These are phyloP conservation scores for Adrianichthys oophorus DNA, from an alignment of 2,797 vertebrate species.

Conservation along the genomic window DNA sequence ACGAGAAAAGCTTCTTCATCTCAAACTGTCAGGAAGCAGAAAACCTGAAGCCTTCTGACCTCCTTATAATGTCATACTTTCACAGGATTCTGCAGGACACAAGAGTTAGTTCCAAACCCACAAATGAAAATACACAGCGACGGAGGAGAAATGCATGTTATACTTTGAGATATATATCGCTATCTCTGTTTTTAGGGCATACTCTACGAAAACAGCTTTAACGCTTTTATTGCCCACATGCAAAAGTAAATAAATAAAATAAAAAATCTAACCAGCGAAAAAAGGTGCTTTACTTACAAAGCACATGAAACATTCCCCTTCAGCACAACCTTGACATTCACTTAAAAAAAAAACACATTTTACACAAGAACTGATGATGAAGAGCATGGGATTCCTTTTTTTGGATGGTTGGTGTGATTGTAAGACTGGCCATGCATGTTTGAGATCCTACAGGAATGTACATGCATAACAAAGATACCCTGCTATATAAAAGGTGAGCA, in stretches of 20 bases:
- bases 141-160: conserved; percentile 35
- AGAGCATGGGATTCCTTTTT: conserved; percentile 8
- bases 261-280: conserved; percentile 17
- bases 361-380: conserved; percentile 5
- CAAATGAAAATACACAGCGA: conserved; percentile 33
- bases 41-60: conserved; percentile 8
- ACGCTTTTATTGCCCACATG: conserved; percentile 50
- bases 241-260: conserved; percentile 32
- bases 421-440: conserved; percentile 29
- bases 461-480: conserved; percentile 64
- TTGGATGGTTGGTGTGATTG: neutral
- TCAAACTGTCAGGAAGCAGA: conserved; percentile 29
- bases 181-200: neutral
- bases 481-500: conserved; percentile 49
- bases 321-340: conserved; percentile 31
- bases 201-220: conserved; percentile 28
- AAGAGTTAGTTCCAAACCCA: conserved; percentile 14
- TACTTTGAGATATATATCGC: conserved; percentile 18
- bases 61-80: conserved; percentile 48
- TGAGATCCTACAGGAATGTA: conserved; percentile 30
- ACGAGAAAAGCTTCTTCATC: conserved; percentile 19
- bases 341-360: conserved; percentile 28
- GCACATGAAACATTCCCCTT: conserved; percentile 43
- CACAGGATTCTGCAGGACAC: conserved; percentile 30
- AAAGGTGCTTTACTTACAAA: conserved; percentile 17